phyloP scores from a whole-genome alignment of 2,113 vertebrate genomes.

The Syngnathus typhle region DNA sequence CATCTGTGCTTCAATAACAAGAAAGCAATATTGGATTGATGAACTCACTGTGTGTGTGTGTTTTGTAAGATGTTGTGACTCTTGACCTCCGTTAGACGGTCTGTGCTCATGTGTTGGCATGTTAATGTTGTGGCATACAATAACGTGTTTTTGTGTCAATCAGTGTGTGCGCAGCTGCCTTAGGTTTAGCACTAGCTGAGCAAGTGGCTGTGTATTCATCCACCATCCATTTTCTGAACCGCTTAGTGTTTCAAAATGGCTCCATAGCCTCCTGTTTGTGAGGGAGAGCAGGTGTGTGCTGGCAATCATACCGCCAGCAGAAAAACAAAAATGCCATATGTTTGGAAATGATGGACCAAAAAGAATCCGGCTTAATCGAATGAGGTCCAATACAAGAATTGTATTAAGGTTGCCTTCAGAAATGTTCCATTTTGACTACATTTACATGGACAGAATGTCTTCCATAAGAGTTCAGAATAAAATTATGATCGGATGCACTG shows the following conservation, averaged over 20 bases:
- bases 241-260: constrained; percentile 28
- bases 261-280: constrained; percentile 40
- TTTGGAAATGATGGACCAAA: constrained; percentile 16
- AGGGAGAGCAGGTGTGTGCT: constrained; percentile 52
- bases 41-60: background rate
- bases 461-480: too few relatives aligned
- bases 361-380: constrained; percentile 7
- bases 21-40: background rate
- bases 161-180: constrained; percentile 20
- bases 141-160: constrained; percentile 38
- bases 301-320: constrained; percentile 36
- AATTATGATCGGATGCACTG: too few relatives aligned
- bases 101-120: background rate
- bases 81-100: background rate
- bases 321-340: constrained; percentile 28
- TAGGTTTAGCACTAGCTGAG: constrained; percentile 49
- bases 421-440: too few relatives aligned
- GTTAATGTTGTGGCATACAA: constrained; percentile 3
- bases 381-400: background rate
- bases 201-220: constrained; percentile 17
- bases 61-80: constrained; percentile 21
- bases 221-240: too few relatives aligned
- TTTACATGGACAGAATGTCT: too few relatives aligned
- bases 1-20: constrained; percentile 6
- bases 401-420: too few relatives aligned